Percentiles rank a stretch among this genome's conserved stretches.
Conservation (phyloP, 1,140 invertebrate genomes). For the Bombus waltoni region DNA sequence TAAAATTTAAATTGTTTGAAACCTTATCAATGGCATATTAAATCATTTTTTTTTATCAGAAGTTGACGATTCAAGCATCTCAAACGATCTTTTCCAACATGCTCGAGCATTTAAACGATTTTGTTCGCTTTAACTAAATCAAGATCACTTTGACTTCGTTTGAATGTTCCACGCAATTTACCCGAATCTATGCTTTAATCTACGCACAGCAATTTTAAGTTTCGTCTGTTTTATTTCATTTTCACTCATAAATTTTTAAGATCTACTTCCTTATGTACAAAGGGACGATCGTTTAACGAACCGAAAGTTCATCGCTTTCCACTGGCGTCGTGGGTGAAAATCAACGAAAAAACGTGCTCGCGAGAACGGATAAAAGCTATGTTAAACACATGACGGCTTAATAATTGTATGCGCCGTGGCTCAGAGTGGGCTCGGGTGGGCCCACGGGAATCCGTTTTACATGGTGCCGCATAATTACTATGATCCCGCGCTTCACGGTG, state of each 20-base stretch:
- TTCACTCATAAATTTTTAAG: neutral
- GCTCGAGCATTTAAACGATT: too few species aligned
- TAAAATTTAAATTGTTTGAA: too few species aligned
- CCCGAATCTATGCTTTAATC: too few species aligned
- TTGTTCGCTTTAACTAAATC: too few species aligned
- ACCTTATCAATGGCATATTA: too few species aligned
- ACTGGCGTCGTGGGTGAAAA: neutral
- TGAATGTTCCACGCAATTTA: too few species aligned
- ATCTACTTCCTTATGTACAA: neutral
- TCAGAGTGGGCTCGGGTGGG: slow-evolving; percentile 49
- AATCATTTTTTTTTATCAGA: too few species aligned
- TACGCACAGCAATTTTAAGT: too few species aligned
- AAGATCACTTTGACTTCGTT: too few species aligned
- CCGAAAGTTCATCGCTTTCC: neutral
- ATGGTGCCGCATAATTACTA: slow-evolving; percentile 75
- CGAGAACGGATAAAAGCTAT: slow-evolving; percentile 41
- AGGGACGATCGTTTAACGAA: neutral
- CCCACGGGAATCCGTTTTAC: slow-evolving; percentile 72
- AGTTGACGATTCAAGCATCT: too few species aligned
- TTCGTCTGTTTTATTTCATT: too few species aligned
- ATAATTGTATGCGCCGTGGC: slow-evolving; percentile 62
- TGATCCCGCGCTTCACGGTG: slow-evolving; percentile 72
- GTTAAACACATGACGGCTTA: slow-evolving; percentile 69
- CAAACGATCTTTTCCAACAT: too few species aligned
- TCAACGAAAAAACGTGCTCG: slow-evolving; percentile 29